A percentile compares a stretch with the other conserved stretches of the same genome.
Conservation (phyloP, 2,888 invertebrate genomes). For the Tipula lateralis region DNA sequence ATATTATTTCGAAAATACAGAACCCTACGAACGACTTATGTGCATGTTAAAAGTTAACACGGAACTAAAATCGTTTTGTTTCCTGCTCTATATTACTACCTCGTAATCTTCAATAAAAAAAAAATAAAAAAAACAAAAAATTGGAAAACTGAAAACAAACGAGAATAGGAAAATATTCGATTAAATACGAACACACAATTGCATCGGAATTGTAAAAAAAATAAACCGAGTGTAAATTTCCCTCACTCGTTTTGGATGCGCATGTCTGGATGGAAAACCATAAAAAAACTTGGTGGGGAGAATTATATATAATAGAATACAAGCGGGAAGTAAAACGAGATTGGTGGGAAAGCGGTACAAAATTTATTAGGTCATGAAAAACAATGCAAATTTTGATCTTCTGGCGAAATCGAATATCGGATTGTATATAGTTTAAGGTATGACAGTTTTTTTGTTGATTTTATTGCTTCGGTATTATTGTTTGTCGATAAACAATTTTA, state of each 20-base stretch:
- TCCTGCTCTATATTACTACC: background rate
- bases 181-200: background rate
- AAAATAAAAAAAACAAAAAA: background rate
- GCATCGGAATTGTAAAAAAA: background rate
- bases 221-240: background rate
- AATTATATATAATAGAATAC: background rate
- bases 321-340: background rate
- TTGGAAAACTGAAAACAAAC: background rate
- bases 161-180: background rate
- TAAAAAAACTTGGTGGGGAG: background rate
- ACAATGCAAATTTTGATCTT: background rate
- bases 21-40: background rate
- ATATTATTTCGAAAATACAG: background rate
- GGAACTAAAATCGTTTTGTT: conserved; percentile 30
- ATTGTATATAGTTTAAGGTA: background rate
- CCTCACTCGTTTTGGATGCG: background rate
- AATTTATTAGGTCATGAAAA: background rate
- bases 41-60: conserved; percentile 27
- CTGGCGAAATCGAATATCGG: background rate
- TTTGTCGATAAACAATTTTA: background rate
- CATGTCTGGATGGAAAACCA: background rate
- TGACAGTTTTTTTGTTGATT: background rate
- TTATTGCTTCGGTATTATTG: background rate
- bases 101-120: background rate
- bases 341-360: background rate